phyloP scores from a whole-genome alignment of 2,113 vertebrate genomes.

The Rhegmatorhina hoffmannsi region DNA sequence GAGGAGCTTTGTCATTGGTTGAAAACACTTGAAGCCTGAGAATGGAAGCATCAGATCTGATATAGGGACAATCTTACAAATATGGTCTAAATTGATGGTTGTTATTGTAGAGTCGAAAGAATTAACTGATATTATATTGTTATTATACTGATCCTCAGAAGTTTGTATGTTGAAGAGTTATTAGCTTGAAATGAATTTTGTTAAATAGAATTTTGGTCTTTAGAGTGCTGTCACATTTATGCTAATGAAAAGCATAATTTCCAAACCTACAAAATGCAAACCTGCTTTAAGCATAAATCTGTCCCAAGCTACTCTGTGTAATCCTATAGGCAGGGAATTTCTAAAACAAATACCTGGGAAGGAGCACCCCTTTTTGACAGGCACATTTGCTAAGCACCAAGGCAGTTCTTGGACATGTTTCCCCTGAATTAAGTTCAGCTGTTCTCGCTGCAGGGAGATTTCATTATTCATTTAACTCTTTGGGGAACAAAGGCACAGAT shows the following conservation, averaged over 20 bases:
- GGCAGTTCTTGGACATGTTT: constrained; percentile 23
- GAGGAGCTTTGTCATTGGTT: not conserved
- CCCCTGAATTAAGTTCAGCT: constrained; percentile 52
- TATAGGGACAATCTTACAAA: not conserved
- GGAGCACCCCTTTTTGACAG: constrained; percentile 5
- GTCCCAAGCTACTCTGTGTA: not conserved
- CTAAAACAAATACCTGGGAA: constrained; percentile 41
- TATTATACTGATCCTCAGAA: not conserved
- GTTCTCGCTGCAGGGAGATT: constrained; percentile 37
- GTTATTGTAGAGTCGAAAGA: not conserved
- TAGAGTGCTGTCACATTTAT: not conserved
- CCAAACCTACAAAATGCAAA: constrained; percentile 4
- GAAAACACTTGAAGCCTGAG: not conserved
- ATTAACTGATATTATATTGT: not conserved
- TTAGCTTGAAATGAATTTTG: not conserved
- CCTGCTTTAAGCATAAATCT: not conserved
- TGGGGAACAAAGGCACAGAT: constrained; percentile 46
- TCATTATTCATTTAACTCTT: constrained; percentile 55
- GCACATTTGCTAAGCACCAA: not conserved
- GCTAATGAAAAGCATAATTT: constrained; percentile 1
- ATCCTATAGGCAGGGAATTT: constrained; percentile 37
- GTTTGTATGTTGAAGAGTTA: constrained; percentile 10
- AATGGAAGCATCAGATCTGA: not conserved
- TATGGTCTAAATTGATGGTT: not conserved
- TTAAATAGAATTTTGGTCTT: constrained; percentile 4